Percentiles rank a stretch among this genome's conserved stretches.
These are phyloP conservation scores for Sinocyclocheilus grahami DNA, from an alignment of 2,113 vertebrate species.

Conservation along the genomic window DNA sequence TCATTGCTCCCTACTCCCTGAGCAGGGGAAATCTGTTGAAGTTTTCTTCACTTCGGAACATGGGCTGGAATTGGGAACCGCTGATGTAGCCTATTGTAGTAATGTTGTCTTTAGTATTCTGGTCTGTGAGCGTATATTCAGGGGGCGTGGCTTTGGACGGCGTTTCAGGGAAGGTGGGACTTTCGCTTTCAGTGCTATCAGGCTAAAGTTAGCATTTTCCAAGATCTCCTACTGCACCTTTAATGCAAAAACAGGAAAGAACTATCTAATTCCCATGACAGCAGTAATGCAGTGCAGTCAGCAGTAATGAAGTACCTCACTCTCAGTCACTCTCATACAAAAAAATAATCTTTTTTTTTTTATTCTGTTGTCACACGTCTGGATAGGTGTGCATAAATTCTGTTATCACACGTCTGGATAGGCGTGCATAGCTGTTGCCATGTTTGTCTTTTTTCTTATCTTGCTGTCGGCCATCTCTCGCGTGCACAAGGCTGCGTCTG, in stretches of 20 bases:
- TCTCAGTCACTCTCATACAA: neutral
- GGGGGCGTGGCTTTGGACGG: too few species aligned
- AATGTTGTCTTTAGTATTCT: too few species aligned
- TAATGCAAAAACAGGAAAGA: neutral
- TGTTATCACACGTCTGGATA: neutral
- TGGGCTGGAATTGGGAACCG: too few species aligned
- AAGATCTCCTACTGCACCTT: too few species aligned
- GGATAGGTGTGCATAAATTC: neutral
- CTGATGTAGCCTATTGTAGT: too few species aligned
- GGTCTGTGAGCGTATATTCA: too few species aligned
- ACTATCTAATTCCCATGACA: constrained; percentile 5
- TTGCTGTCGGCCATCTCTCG: neutral
- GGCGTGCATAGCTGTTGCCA: neutral
- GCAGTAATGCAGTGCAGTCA: constrained; percentile 31
- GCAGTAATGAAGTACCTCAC: constrained; percentile 19
- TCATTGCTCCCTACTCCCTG: too few species aligned
- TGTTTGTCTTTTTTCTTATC: constrained; percentile 1
- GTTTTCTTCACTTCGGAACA: too few species aligned
- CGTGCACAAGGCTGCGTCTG: constrained; percentile 22
- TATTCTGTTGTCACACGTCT: neutral
- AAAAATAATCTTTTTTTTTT: neutral
- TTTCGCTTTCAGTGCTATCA: too few species aligned
- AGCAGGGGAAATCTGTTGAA: too few species aligned
- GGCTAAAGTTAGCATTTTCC: too few species aligned
- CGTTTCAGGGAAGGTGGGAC: too few species aligned